Base-by-base conservation (phyloP, 2,888 invertebrate genomes). In the Imbricaverruca yamaguchii region DNA sequence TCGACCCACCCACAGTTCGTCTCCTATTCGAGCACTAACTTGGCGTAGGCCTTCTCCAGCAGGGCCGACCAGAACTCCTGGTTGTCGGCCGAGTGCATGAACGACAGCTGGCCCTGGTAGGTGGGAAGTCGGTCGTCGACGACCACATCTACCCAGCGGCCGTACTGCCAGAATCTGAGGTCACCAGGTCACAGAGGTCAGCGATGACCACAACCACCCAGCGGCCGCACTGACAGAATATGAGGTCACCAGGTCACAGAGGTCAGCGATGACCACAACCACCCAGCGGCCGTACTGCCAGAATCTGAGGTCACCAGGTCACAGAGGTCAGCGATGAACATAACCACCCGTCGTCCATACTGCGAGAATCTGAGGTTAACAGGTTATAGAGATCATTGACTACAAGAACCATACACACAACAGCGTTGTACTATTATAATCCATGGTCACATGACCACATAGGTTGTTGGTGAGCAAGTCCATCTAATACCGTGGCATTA, bases 41-140 rank as follows among this genome's bases (percentile, higher is more conserved):
- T 90, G 80, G 90, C 89, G 85, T 89, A 90, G n/a, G 89, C 90
- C 84, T 90, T 90, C 85, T 90, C 90, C 82, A 89, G 84, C 25
- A 89, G 86, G 6, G 89, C 89, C 83, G 88, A 89, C 89, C 89
- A 89, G 85, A 90, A 90, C 84, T 89, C 89, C 84, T 88, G 88
- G 82, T 87, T 86, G 67, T 88, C 87, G 8, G 86, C 86, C 8
- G 89, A 89, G 85, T 89, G 89, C 88, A 90, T 88, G 86, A 89
- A 90, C 80, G 88, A 86, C 21, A 90, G 86, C 80, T 86, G 85
- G 56, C 87, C 88, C 82, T 87, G 85, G 85, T 86, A 87, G 39
- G 89, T 89, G 10, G 90, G 90, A 81, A 90, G 86, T 23, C 87
- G 85, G 84, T 90, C 90, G 84, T 90, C 90, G 59, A 90, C 87